Base-by-base conservation (phyloP, 2,888 invertebrate species). In the Prenolepis imparis region DNA sequence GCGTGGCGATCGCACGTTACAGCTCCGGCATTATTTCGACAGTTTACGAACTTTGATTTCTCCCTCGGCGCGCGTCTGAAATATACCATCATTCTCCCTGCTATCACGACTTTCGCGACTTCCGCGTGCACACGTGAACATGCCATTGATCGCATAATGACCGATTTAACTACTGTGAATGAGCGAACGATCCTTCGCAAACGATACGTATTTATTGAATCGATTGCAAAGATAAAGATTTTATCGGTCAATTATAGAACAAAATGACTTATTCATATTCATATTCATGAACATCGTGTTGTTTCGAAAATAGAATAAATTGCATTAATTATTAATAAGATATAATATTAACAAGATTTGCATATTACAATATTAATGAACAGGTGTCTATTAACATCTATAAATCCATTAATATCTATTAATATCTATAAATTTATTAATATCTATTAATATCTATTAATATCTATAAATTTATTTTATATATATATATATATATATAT, bases 1-100 rank as follows among this genome's bases (percentile, higher is more conserved):
- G 74, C 78, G 61, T 48, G 66, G 1, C 48, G 41, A 72, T 63
- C 12, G 64, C 68, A 64, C 57, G 44, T 68, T 55, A 67, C 24
- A 78, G 77, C 74, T 55, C 68, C 68, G 63, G 63, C 78, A 52
- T 84, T 84, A 84, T 73, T 84, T 78, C 73, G 70, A 82, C 86
- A 59, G 52, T 73, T 64, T 80, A 64, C 63, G 63, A 84, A 83
- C 80, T 88, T 41, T 41, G 52, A 67, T 64, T 84, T 72, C 61
- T 61, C 55, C 55, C 81, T 12, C 48, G 81, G 81, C 74, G 57
- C 64, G n/a, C 15, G 48, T 68, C 32, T 73, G 12, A 81, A 87
- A 86, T 82, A 86, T 82, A 67, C 77, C 64, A 57, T 74, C 67
- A 24, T 36, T 59, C 24, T 36, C 66, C 39, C 41, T 21, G 24